Percentiles rank a stretch among this genome's conserved stretches.
Conservation (phyloP, 2,113 vertebrate genomes). For the Malurus alboscapulatus region DNA sequence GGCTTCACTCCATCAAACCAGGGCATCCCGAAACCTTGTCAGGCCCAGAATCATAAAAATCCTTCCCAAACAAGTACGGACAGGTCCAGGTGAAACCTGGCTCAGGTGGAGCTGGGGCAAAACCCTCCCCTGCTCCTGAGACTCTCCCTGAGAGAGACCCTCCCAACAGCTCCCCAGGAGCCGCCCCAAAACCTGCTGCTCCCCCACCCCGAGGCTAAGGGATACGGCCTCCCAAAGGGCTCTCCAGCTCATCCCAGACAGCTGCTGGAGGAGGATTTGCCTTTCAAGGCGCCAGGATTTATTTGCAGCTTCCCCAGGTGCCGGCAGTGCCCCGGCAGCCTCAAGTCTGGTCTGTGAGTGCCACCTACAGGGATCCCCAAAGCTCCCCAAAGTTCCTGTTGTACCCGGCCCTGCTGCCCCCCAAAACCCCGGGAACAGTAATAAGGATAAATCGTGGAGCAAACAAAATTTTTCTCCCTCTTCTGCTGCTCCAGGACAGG, state of each 20-base stretch:
- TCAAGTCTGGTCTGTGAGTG: conserved; percentile 39
- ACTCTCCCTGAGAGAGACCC: neutral
- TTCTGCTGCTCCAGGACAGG: rapidly evolving
- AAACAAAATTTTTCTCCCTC: neutral
- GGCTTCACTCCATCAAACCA: neutral
- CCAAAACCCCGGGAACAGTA: neutral
- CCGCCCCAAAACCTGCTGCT: neutral
- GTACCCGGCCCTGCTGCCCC: neutral
- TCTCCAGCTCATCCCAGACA: neutral
- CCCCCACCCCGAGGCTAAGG: rapidly evolving
- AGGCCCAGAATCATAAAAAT: neutral
- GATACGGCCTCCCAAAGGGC: neutral
- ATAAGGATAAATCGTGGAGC: rapidly evolving
- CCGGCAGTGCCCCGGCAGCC: neutral
- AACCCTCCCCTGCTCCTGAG: neutral
- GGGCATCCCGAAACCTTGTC: neutral
- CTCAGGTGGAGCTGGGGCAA: rapidly evolving
- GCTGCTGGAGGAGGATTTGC: neutral
- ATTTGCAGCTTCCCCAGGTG: neutral
- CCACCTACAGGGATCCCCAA: conserved; percentile 48
- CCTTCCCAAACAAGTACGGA: neutral
- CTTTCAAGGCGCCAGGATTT: neutral
- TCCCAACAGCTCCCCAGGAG: neutral
- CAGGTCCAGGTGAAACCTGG: rapidly evolving
- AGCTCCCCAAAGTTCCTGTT: neutral